A percentile compares a stretch with the other conserved stretches of the same genome.
These are phyloP conservation scores for Microtus richardsoni DNA, from an alignment of 2,113 vertebrate species.

Conservation along the genomic window DNA sequence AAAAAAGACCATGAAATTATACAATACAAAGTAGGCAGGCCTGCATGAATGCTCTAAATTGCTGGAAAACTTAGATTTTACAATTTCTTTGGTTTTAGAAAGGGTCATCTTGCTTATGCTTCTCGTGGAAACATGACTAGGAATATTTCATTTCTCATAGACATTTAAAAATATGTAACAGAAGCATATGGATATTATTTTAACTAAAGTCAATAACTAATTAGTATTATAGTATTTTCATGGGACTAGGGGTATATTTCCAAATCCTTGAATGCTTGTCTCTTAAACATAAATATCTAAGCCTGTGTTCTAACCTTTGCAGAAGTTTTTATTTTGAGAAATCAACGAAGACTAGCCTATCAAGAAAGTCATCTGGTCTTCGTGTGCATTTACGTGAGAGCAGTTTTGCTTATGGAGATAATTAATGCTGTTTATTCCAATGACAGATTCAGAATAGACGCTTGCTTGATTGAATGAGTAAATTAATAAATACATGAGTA, in stretches of 20 bases:
- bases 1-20: background rate
- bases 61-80: background rate
- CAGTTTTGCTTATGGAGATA: background rate
- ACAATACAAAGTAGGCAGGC: background rate
- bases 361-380: background rate
- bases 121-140: background rate
- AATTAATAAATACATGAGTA: background rate
- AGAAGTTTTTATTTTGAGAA: background rate
- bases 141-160: constrained; percentile 39
- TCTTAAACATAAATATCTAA: background rate
- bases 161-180: background rate
- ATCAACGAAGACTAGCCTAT: background rate
- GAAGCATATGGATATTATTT: constrained; percentile 30
- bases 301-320: background rate
- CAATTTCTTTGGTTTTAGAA: background rate
- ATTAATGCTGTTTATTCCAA: background rate
- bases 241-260: background rate
- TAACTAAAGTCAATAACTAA: background rate
- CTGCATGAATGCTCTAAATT: background rate
- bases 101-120: background rate
- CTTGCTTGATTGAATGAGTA: background rate
- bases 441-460: background rate
- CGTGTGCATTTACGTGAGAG: background rate
- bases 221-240: constrained; percentile 23
- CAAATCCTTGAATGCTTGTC: constrained; percentile 7